A percentile compares a stretch with the other conserved stretches of the same genome.
Evolutionary conservation across 2,888 invertebrate species (phyloP).

Genomic region (Drosophila mayaguana): DNA sequence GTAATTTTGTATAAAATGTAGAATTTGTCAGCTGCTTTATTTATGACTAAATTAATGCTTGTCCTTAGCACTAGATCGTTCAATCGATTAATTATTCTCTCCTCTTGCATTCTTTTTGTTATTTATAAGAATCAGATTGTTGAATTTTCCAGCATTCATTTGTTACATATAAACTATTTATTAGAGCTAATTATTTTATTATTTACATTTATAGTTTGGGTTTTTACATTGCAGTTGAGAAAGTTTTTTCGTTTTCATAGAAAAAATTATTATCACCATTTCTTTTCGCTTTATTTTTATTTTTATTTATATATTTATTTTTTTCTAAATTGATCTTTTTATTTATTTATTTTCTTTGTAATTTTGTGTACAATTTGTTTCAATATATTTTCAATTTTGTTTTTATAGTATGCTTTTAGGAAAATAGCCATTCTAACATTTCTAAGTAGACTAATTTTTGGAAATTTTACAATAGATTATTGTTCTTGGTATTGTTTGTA

Average conservation of each 20-base stretch:
- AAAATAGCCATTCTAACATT: conserved; percentile 77
- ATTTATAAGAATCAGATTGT: conserved; percentile 63
- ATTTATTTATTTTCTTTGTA: conserved; percentile 19
- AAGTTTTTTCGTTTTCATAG: conserved; percentile 56
- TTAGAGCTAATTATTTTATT: conserved; percentile 44
- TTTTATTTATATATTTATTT: too few species aligned
- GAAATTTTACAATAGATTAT: conserved; percentile 78
- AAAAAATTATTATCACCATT: conserved; percentile 78
- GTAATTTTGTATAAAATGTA: conserved; percentile 72
- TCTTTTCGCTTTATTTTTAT: conserved; percentile 35
- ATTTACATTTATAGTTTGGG: conserved; percentile 32
- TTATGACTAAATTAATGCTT: conserved; percentile 48
- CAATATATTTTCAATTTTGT: conserved; percentile 14
- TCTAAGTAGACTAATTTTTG: conserved; percentile 74
- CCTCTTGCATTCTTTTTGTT: background rate
- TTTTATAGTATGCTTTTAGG: conserved; percentile 67
- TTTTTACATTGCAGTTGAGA: conserved; percentile 56
- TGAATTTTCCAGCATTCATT: conserved; percentile 40
- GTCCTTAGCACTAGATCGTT: conserved; percentile 61
- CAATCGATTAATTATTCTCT: conserved; percentile 46
- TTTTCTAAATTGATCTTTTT: conserved; percentile 62
- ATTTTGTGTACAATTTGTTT: conserved; percentile 27
- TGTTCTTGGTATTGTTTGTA: conserved; percentile 73
- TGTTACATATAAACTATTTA: conserved; percentile 4
- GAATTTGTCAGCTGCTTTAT: conserved; percentile 70